Base-by-base conservation (phyloP, 2,888 invertebrate genomes). In the Ganaspis brasiliensis region DNA sequence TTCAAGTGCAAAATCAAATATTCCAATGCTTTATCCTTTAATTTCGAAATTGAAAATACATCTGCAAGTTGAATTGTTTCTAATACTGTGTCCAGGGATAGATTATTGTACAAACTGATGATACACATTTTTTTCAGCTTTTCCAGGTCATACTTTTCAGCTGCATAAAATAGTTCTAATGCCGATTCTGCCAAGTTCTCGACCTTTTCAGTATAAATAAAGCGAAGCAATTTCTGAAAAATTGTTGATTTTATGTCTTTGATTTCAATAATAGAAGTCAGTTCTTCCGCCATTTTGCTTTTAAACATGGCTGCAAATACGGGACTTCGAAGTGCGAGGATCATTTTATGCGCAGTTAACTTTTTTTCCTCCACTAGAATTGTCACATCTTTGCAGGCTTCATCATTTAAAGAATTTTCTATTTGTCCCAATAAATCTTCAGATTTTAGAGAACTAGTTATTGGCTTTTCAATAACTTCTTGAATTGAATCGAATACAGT, bases 311-410 rank as follows among this genome's bases (percentile, higher is more conserved):
- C 14, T 1, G 56, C 24, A 14, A 56, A 56, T 9, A 56, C 56
- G n/a, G 21, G 14, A 56, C 56, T 56, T 24, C 56, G 21, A 4
- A 24, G 12, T 9, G 24, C 24, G 24, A 56, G 56, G 8, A 56
- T 56, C 14, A 14, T 56, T 24, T 56, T 56, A 24, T 56, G 56
- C 1, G 56, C 56, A 56, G 56, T 56, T n/a, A 56, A 56, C 21
- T 24, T 9, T 24, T 56, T 56, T 5, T 56, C 19, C n/a, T 55
- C 19, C 9, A 55, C 19, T 55, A 19, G 1, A 55, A 55, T 14
- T 19, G 55, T 55, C 5, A 55, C 16, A n/a, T 55, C 55, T 55
- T 55, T 55, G 2, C 5, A 55, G 10, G 21, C n/a, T 19, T 19
- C 14, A 16, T 55, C 55, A 19, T 55, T 6, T 5, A 19, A 55